A percentile compares a stretch with the other conserved stretches of the same genome.
phyloP scores from a whole-genome alignment of 2,888 invertebrate species.

The Opisthograptis luteolata region DNA sequence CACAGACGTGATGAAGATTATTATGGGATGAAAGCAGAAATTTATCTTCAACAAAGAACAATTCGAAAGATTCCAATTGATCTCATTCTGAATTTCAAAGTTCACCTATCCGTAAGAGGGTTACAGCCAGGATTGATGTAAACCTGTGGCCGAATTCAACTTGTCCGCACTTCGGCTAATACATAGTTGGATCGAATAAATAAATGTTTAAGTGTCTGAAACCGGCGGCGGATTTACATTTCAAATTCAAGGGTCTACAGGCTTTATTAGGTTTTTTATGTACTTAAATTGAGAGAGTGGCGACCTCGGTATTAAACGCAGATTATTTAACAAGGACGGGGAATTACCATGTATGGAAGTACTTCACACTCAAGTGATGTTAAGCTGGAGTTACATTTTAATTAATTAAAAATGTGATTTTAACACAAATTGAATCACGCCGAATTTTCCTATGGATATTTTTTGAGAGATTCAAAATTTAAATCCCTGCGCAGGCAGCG shows the following conservation, averaged over 20 bases:
- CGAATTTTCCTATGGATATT: too few relatives aligned
- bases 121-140: constrained; percentile 36
- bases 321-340: constrained; percentile 31
- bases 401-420: background rate
- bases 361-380: background rate
- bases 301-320: constrained; percentile 40
- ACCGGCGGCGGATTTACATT: constrained; percentile 64
- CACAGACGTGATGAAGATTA: too few relatives aligned
- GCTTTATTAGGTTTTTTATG: constrained; percentile 64
- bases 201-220: constrained; percentile 65
- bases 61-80: constrained; percentile 6
- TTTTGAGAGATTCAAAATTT: too few relatives aligned
- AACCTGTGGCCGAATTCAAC: constrained; percentile 48
- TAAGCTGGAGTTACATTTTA: background rate
- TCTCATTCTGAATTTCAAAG: constrained; percentile 12
- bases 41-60: background rate
- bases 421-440: too few relatives aligned
- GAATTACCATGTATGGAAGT: constrained; percentile 5
- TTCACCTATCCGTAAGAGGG: constrained; percentile 17
- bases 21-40: too few relatives aligned
- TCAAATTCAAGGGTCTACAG: constrained; percentile 61
- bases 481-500: too few relatives aligned
- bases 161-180: constrained; percentile 48
- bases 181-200: constrained; percentile 49
- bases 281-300: constrained; percentile 51